Evolutionary conservation across 2,113 vertebrate genomes (phyloP), one percentile per base, ranked within the genome.

Genomic region (Salvelinus namaycush): DNA sequence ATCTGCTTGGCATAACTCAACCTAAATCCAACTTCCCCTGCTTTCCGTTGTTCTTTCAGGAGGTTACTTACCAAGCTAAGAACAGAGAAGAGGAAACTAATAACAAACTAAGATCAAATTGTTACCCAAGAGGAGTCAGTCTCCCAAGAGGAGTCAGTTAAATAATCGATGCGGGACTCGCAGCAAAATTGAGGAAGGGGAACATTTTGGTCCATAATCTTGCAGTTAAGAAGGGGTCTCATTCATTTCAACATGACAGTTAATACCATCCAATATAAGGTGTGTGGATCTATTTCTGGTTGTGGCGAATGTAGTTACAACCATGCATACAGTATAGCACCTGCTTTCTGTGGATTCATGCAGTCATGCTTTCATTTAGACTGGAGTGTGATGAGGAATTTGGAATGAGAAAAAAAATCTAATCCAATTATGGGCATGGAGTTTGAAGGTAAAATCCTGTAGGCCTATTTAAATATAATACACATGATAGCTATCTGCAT

Each of bases 271-370:
- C 81, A 86, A 82, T 39, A 73, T 87, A 86, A 78, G 87, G 69
- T 85, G 83, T 54, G 60, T 20, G 70, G 84, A 76, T 82, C 79
- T 88, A 80, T 88, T 88, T 74, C 76, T 87, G 83, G 18, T 80
- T 79, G 74, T 87, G 82, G 84, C 81, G 65, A 76, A 86, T 78
- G 51, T 22, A 80, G 75, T 82, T 82, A 82, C 70, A 84, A 87
- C 76, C 90, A 90, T 89, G 89, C 92, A 90, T 88, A 84, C 87
- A 88, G 82, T 90, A 83, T 76, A 79, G 60, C 81, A 87, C 82
- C 79, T 82, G 87, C 82, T 87, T 87, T 79, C 76, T 82, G 70
- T 31, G 73, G 82, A 29, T 76, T 54, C 93, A 92, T 86, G 87
- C 74, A 68, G 77, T 65, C 87, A 83, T 89, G 85, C 87, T 31